These are phyloP conservation scores for Riparia riparia DNA, from an alignment of 2,113 vertebrate genomes.

Conservation along the genomic window DNA sequence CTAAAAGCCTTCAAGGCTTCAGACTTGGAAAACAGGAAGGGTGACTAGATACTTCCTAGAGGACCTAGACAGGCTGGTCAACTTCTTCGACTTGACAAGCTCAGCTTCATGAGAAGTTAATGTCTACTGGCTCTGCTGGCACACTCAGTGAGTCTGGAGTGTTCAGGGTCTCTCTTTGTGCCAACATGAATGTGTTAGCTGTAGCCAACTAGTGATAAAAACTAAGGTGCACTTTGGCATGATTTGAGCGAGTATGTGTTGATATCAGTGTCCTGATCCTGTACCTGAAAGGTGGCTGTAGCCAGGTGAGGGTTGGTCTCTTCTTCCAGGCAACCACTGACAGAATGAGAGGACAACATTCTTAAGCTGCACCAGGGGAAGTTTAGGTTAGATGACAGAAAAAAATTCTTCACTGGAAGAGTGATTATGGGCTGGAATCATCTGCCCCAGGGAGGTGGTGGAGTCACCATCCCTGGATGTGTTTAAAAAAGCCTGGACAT, in stretches of 20 bases:
- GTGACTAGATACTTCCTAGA: background rate
- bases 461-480: accelerated
- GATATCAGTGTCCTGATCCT: background rate
- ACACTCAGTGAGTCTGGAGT: background rate
- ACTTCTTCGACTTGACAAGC: background rate
- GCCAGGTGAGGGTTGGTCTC: accelerated
- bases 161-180: background rate
- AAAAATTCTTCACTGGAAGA: background rate
- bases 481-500: background rate
- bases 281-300: background rate
- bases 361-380: background rate
- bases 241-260: background rate
- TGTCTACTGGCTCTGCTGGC: background rate
- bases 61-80: background rate
- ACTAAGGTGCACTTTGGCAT: background rate
- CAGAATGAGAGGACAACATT: background rate
- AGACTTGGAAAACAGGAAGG: background rate
- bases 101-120: background rate
- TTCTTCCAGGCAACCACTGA: background rate
- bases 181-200: accelerated
- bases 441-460: background rate
- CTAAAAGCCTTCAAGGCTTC: background rate
- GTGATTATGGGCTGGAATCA: accelerated
- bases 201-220: background rate
- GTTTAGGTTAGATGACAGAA: background rate